Evolutionary conservation across 2,888 invertebrate species (phyloP).

Genomic region (Cephus pulcher): DNA sequence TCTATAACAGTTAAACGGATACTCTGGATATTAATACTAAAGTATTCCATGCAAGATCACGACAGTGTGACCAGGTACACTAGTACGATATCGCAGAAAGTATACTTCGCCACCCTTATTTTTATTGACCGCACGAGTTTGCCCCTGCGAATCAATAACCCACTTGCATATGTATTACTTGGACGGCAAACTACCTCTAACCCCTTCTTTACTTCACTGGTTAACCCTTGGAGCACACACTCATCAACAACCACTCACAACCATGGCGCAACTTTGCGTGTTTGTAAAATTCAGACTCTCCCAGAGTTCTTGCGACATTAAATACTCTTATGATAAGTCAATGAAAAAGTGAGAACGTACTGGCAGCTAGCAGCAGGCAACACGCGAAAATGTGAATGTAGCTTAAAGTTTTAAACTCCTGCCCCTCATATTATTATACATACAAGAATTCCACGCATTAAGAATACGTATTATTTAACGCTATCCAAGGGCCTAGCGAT

Average conservation of each 20-base stretch:
- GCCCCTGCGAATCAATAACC: slow-evolving; percentile 59
- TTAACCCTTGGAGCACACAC: slow-evolving; percentile 50
- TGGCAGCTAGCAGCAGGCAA: background rate
- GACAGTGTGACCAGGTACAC: background rate
- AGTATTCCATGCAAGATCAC: background rate
- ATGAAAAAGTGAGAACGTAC: background rate
- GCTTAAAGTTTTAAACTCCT: background rate
- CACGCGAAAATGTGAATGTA: background rate
- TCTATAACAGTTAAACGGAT: background rate
- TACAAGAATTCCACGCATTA: background rate
- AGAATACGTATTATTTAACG: background rate
- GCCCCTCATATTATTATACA: background rate
- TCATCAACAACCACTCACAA: background rate
- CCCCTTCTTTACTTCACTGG: slow-evolving; percentile 52
- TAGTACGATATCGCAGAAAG: slow-evolving; percentile 34
- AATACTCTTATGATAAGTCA: background rate
- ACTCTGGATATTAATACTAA: background rate
- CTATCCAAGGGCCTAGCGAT: too few relatives aligned
- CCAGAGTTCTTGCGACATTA: background rate
- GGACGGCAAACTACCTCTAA: slow-evolving; percentile 43
- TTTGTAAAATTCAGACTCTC: background rate
- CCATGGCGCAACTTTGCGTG: background rate
- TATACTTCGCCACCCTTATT: slow-evolving; percentile 49
- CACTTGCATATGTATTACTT: slow-evolving; percentile 61
- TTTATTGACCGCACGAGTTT: slow-evolving; percentile 53